Evolutionary conservation across 1,140 invertebrate genomes (phyloP), one percentile per base, ranked within the genome.

Genomic region (Temnothorax longispinosus): DNA sequence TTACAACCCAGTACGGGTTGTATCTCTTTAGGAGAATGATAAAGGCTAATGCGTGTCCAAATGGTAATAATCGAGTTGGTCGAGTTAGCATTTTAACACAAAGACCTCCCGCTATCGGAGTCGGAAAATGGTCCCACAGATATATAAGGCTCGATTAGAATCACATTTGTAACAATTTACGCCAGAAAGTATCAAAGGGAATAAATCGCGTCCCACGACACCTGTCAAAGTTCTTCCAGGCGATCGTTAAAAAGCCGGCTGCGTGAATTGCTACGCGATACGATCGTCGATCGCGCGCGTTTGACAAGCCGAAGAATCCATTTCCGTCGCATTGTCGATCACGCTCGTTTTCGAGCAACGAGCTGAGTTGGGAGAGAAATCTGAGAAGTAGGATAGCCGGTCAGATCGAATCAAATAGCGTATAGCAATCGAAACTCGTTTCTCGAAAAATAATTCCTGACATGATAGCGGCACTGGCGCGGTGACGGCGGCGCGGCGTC

Each of bases 391-490:
- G 54, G 41, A 44, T 27, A 81, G n/a, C 50, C 47, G 44, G 18
- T 38, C 21, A 82, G 56, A 58, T 86, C 84, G 84, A 77, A 82
- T 78, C 77, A 41, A 50, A 56, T 13, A 32, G 50, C 38, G 27
- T 47, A 38, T n/a, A 58, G 44, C 47, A 13, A 85, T 62, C 58
- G 38, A 88, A 89, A 89, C 87, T 72, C 62, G 87, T 89, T 88
- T 89, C 74, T 84, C 81, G 64, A 58, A 86, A 89, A 89, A 89
- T 84, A 84, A 89, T 87, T 84, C 78, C 78, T 41, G 50, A 84
- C 54, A 38, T 50, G 41, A 58, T 50, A 54, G 47, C 38, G 65
- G 74, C 80, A 56, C 27, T 8, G 32, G 50, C 47, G 60, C 69
- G 35, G 27, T 32, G 56, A n/a, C 21, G 69, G 27, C 27, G 27